phyloP scores from a whole-genome alignment of 1,140 invertebrate species.

The Papilio helenus region DNA sequence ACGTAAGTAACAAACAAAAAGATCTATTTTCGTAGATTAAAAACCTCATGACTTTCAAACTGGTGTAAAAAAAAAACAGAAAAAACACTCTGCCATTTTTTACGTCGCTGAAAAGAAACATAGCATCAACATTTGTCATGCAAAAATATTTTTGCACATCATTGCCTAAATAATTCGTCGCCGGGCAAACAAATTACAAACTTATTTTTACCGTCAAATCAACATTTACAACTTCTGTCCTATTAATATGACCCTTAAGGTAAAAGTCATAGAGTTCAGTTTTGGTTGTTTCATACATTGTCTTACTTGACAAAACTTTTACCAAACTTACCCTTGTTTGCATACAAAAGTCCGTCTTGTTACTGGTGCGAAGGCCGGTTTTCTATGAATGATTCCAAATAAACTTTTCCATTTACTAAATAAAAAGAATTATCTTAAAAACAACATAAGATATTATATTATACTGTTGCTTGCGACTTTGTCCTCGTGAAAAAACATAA shows the following conservation, averaged over 20 bases:
- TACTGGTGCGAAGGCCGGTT: constrained; percentile 50
- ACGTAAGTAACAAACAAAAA: constrained; percentile 10
- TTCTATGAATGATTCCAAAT: constrained; percentile 44
- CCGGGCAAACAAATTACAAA: constrained; percentile 48
- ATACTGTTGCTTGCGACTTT: too few relatives aligned
- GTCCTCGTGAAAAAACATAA: too few relatives aligned
- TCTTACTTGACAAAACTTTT: constrained; percentile 35
- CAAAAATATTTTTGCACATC: constrained; percentile 59
- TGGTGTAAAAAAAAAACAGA: neutral
- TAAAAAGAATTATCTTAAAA: neutral
- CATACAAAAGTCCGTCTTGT: constrained; percentile 47
- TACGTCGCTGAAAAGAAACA: constrained; percentile 36
- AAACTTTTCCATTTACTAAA: constrained; percentile 16
- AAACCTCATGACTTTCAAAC: constrained; percentile 28
- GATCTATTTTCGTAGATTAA: constrained; percentile 11
- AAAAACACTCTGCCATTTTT: constrained; percentile 18
- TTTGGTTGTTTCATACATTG: constrained; percentile 34
- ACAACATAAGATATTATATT: neutral
- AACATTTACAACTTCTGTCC: constrained; percentile 34
- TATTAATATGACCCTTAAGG: constrained; percentile 37
- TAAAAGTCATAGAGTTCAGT: constrained; percentile 39
- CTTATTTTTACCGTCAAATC: constrained; percentile 40
- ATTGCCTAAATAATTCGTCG: constrained; percentile 61
- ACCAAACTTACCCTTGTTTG: constrained; percentile 43
- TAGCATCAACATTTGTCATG: constrained; percentile 40